A percentile compares a stretch with the other conserved stretches of the same genome.
phyloP scores from a whole-genome alignment of 2,888 invertebrate genomes.

The Euplexia lucipara region DNA sequence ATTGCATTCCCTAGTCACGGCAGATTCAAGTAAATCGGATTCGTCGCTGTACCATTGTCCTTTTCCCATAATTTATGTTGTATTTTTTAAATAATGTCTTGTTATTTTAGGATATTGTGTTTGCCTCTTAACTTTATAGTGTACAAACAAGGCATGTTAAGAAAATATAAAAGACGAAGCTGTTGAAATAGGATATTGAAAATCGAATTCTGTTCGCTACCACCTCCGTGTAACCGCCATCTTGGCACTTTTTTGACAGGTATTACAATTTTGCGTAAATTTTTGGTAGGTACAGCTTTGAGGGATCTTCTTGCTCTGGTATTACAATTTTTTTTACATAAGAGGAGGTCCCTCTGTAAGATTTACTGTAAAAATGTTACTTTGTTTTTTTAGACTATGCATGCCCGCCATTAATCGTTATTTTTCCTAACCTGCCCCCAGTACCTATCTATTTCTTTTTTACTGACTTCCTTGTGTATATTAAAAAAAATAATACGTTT shows the following conservation, averaged over 20 bases:
- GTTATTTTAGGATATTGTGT: slow-evolving; percentile 54
- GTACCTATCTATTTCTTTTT: slow-evolving; percentile 18
- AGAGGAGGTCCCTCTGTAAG: too few relatives aligned
- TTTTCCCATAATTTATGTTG: slow-evolving; percentile 53
- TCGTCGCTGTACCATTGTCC: slow-evolving; percentile 51
- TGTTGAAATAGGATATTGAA: slow-evolving; percentile 7
- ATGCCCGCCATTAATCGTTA: too few relatives aligned
- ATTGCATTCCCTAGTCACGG: too few relatives aligned
- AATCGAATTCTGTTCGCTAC: neutral
- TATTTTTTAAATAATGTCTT: slow-evolving; percentile 49
- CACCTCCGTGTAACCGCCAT: neutral
- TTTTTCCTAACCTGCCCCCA: neutral
- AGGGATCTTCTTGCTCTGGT: too few relatives aligned
- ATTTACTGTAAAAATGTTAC: neutral
- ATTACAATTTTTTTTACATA: too few relatives aligned
- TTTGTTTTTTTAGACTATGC: too few relatives aligned
- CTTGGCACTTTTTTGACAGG: neutral
- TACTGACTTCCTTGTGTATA: neutral
- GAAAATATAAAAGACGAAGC: slow-evolving; percentile 35
- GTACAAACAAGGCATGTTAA: slow-evolving; percentile 43
- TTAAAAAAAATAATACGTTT: slow-evolving; percentile 29
- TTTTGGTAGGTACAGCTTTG: too few relatives aligned
- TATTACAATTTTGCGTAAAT: too few relatives aligned
- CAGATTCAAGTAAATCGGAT: slow-evolving; percentile 47
- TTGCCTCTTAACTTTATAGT: slow-evolving; percentile 9